phyloP scores from a whole-genome alignment of 1,140 invertebrate genomes.

The Drosophila kepulauana region DNA sequence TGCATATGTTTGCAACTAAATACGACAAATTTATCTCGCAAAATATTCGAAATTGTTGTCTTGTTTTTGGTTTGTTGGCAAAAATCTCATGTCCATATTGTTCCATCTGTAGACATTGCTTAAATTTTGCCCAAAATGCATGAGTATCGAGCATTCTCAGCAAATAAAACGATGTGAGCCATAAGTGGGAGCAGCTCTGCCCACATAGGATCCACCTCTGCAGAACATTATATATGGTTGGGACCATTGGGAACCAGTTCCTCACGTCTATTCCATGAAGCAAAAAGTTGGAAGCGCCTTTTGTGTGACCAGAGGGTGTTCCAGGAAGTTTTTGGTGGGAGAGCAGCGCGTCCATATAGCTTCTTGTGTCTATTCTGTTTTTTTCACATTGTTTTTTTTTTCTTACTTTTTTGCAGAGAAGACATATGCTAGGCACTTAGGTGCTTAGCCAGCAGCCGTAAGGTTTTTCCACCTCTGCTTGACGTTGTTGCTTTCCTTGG shows the following conservation, averaged over 20 bases:
- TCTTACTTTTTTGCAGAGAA: slow-evolving; percentile 41
- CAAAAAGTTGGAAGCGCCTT: slow-evolving; percentile 20
- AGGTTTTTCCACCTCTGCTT: slow-evolving; percentile 38
- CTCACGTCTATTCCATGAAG: not conserved
- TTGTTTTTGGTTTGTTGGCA: not conserved
- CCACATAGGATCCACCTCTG: not conserved
- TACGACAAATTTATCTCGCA: not conserved
- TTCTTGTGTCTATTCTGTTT: slow-evolving; percentile 30
- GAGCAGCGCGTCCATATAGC: slow-evolving; percentile 2
- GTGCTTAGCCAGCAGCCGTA: slow-evolving; percentile 51
- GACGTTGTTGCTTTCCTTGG: slow-evolving; percentile 19
- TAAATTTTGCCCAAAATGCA: slow-evolving; percentile 13
- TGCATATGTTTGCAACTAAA: not conserved
- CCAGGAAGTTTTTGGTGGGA: not conserved
- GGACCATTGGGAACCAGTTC: slow-evolving; percentile 1
- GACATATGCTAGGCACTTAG: slow-evolving; percentile 77
- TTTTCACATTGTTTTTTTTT: slow-evolving; percentile 37
- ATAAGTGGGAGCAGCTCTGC: slow-evolving; percentile 3
- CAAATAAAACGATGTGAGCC: slow-evolving; percentile 17
- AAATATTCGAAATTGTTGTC: slow-evolving; percentile 2
- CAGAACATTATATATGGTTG: slow-evolving; percentile 22
- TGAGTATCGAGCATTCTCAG: not conserved
- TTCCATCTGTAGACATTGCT: slow-evolving; percentile 19
- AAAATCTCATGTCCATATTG: slow-evolving; percentile 22
- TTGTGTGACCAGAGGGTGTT: slow-evolving; percentile 3